Percentiles rank a stretch among this genome's conserved stretches.
Conservation (phyloP, 2,888 invertebrate species). For the Neoitamus cyanurus region DNA sequence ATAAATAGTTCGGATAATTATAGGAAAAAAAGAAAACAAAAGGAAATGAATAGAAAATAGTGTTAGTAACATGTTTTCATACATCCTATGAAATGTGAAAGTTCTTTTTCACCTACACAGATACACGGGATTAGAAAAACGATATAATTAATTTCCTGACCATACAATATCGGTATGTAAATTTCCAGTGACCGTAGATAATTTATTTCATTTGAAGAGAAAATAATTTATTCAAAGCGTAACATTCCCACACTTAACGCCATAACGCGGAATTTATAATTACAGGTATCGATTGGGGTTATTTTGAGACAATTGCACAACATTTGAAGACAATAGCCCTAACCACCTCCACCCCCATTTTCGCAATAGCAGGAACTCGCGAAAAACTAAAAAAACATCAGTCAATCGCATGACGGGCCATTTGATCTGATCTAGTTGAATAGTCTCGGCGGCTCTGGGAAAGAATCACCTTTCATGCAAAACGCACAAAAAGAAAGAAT, state of each 20-base stretch:
- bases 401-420: neutral
- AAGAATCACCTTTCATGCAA: neutral
- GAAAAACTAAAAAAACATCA: neutral
- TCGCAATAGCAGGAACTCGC: neutral
- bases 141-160: neutral
- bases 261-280: conserved; percentile 7
- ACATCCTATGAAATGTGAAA: too few relatives aligned
- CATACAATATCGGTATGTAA: neutral
- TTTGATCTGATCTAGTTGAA: conserved; percentile 17
- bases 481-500: neutral
- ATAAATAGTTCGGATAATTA: too few relatives aligned
- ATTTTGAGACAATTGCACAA: neutral
- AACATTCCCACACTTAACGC: neutral
- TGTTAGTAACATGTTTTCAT: too few relatives aligned
- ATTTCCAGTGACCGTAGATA: neutral
- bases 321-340: neutral
- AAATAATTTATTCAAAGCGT: neutral
- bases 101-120: too few relatives aligned
- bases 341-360: neutral
- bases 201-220: neutral
- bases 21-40: too few relatives aligned
- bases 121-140: too few relatives aligned
- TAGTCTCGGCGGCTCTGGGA: neutral
- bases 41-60: too few relatives aligned
- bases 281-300: neutral